Base-by-base conservation (phyloP, 2,797 vertebrate genomes). In the Masticophis lateralis region DNA sequence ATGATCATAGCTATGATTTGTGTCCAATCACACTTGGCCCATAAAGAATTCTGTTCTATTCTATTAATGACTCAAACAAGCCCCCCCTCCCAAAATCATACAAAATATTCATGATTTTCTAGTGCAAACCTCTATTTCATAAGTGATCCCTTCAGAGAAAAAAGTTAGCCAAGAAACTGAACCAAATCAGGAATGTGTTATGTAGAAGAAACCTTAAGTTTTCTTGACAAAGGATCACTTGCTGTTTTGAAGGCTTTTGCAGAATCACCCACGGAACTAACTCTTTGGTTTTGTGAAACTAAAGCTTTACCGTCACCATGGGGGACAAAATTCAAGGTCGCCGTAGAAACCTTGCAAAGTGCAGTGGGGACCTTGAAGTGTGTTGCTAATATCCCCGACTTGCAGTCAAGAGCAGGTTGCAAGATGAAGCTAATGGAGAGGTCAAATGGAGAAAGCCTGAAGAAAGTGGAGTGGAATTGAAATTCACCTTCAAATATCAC, bases 331-430 rank as follows among this genome's bases (percentile, higher is more conserved):
- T 89, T 91, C 61, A 87, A 95, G 61, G 69, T 87, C 32, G 37
- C 27, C 27, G 10, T 92, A 87, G 63, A 90, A 63, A 18, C 91
- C 61, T 90, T 87, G 55, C 59, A 88, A 94, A 93, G 10, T n/a
- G 16, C 7, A 92, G 88, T 11, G 28, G 7, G 10, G 86, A 53
- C 61, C 92, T 56, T 87, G 0, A 47, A 3, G 28, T 86, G 32
- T 55, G 9, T 51, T 1, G 90, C 56, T 4, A 12, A 5, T 88
- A 56, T 18, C 0, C 0, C 32, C 3, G 5, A 94, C 60, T 1
- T 74, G 79, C 86, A 63, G 86, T 14, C 88, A 93, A 28, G 90
- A 92, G 94, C 95, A 1, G 53, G 28, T 25, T 56, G 43, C 43
- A 79, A 61, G 61, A 83, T 4, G 20, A 14, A 25, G 16, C 16